Conservation (phyloP, 2,888 invertebrate genomes). For the Allygus modestus region DNA sequence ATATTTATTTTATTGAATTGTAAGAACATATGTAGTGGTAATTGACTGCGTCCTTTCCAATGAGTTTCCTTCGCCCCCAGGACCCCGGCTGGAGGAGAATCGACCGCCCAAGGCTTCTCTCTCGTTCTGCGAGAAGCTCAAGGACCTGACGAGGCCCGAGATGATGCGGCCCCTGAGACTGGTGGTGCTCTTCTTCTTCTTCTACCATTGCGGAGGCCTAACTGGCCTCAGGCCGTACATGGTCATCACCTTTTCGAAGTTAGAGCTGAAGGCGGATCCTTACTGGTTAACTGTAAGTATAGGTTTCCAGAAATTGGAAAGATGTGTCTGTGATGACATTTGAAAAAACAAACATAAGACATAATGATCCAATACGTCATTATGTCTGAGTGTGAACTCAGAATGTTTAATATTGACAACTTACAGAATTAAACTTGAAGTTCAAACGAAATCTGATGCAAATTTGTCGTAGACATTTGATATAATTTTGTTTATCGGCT, state of each 20-base stretch:
- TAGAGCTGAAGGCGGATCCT: slow-evolving; percentile 72
- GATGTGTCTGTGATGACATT: no score
- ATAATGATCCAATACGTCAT: no score
- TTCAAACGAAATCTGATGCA: no score
- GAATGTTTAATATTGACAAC: no score
- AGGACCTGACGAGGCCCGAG: slow-evolving; percentile 76
- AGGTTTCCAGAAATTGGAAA: no score
- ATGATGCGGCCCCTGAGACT: slow-evolving; percentile 77
- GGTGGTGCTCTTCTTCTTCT: slow-evolving; percentile 77
- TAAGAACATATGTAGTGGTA: no score
- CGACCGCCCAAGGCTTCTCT: slow-evolving; percentile 19
- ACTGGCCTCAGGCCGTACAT: slow-evolving; percentile 77
- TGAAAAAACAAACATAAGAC: no score
- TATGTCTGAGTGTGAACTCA: no score
- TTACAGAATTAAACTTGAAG: no score
- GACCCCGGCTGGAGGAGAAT: slow-evolving; percentile 24
- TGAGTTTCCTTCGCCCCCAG: background rate
- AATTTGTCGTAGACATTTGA: no score
- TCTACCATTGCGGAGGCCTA: slow-evolving; percentile 77
- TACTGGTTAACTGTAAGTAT: slow-evolving; percentile 77
- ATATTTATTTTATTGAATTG: no score
- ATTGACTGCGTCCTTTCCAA: background rate
- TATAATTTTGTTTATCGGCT: no score
- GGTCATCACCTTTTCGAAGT: slow-evolving; percentile 77
- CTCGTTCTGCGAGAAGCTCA: slow-evolving; percentile 52